Evolutionary conservation across 2,797 vertebrate genomes (phyloP), one percentile per base, ranked within the genome.

Genomic region (Xiphophorus birchmanni): DNA sequence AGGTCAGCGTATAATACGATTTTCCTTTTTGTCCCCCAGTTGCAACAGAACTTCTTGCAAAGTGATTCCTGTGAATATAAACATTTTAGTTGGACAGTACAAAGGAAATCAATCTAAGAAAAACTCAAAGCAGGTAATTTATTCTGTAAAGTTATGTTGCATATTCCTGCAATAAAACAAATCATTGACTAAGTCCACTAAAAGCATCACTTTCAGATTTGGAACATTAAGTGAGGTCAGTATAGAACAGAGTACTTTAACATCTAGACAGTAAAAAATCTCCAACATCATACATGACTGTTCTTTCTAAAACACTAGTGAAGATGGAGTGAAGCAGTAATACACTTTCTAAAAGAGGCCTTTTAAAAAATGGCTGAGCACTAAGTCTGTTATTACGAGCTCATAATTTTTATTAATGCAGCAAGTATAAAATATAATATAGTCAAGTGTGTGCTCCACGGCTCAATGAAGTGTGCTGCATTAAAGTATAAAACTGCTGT

Each of bases 1-100:
- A 99, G 37, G 97, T 98, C 95, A 98, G 94, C 4, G 98, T 97
- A 80, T 98, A 99, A 76, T 99, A 99, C 2, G 99, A 99, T 91
- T 99, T 99, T 84, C 99, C 99, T 89, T 98, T 99, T 89, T 98
- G 98, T 58, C 99, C 98, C 42, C 98, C 98, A 48, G 99, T 95
- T 81, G 98, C 98, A 83, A 97, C 95, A 60, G 99, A 97, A 90
- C 99, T 99, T 94, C 98, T 96, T 54, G 98, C 98, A 92, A 99
- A 99, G 89, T 99, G 96, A 94, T 99, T 99, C 87, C 98, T 99
- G 78, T 5, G 74, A 77, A 80, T 50, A 58, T 45, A 21, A 52
- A 79, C 11, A 63, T 72, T 50, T 77, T n/a, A 45, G 21, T 26
- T 79, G n/a, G 69, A 82, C 17, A 40, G 65, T 42, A 56, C 0